phyloP scores from a whole-genome alignment of 2,113 vertebrate species.

The Anolis carolinensis region DNA sequence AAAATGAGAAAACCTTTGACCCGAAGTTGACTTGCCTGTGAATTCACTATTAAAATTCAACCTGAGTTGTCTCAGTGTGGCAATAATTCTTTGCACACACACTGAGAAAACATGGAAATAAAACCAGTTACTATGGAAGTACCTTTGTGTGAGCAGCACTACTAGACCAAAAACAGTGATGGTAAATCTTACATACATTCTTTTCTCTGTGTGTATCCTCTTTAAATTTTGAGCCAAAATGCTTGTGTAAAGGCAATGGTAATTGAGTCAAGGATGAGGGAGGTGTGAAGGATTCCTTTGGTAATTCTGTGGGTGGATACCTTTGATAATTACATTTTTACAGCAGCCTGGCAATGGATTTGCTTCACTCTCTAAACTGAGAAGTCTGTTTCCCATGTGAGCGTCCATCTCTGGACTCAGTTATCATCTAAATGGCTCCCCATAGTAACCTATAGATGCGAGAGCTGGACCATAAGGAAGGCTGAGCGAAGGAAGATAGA shows the following conservation, averaged over 20 bases:
- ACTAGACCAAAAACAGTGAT: slow-evolving; percentile 48
- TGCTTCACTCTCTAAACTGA: neutral
- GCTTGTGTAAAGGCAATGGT: slow-evolving; percentile 54
- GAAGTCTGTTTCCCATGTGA: neutral
- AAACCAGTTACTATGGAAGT: slow-evolving; percentile 19
- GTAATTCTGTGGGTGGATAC: neutral
- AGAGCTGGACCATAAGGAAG: neutral
- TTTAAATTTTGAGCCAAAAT: slow-evolving; percentile 57
- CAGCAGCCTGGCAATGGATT: neutral
- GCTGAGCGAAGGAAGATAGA: no score
- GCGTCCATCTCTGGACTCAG: no score
- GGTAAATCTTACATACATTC: slow-evolving; percentile 56
- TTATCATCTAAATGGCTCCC: no score
- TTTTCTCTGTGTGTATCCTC: slow-evolving; percentile 32
- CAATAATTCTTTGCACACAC: slow-evolving; percentile 36
- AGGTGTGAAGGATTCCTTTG: neutral
- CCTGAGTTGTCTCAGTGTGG: slow-evolving; percentile 46
- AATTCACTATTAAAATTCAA: slow-evolving; percentile 52
- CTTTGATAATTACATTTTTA: neutral
- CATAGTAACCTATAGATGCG: no score
- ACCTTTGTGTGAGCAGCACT: slow-evolving; percentile 30
- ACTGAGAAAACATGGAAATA: slow-evolving; percentile 43
- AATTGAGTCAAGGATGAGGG: slow-evolving; percentile 7
- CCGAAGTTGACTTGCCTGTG: slow-evolving; percentile 42
- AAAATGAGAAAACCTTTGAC: slow-evolving; percentile 24